These are phyloP conservation scores for Aurelia sp. DNA, from an alignment of 30 jellyfish, hydroid and myxozoan species.

Conservation along the genomic window DNA sequence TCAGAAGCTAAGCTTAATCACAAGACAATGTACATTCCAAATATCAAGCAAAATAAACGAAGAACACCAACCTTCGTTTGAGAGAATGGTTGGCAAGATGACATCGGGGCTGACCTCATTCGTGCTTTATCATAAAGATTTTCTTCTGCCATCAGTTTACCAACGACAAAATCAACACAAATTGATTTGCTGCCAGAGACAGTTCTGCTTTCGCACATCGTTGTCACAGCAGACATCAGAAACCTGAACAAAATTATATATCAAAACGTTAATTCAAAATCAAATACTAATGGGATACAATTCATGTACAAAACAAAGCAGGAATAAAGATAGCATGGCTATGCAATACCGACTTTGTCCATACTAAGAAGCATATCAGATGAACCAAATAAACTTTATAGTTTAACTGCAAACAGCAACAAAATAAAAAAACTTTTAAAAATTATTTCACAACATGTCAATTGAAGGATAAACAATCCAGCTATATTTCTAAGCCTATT, in stretches of 20 bases:
- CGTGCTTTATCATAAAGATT: constrained; percentile 73
- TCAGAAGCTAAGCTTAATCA: too few relatives aligned
- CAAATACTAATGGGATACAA: not conserved
- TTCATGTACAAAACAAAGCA: not conserved
- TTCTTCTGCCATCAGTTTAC: constrained; percentile 89
- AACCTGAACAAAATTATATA: constrained; percentile 24
- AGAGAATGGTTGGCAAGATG: constrained; percentile 55
- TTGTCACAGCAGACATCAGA: constrained; percentile 84
- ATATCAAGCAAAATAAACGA: too few relatives aligned
- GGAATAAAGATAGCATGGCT: not conserved
- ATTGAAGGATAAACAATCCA: too few relatives aligned
- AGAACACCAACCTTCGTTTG: constrained; percentile 69
- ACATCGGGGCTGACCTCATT: constrained; percentile 31
- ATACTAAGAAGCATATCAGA: too few relatives aligned
- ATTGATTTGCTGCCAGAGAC: constrained; percentile 68
- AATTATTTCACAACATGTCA: too few relatives aligned
- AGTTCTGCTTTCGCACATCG: constrained; percentile 76
- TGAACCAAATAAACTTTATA: too few relatives aligned
- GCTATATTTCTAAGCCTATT: too few relatives aligned
- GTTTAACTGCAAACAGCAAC: too few relatives aligned
- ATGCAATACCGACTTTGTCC: too few relatives aligned
- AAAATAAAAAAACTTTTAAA: too few relatives aligned
- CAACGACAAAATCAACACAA: constrained; percentile 76
- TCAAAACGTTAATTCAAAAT: too few relatives aligned
- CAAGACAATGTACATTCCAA: too few relatives aligned